Evolutionary conservation across 35 echinoderm and acorn worm genomes (phyloP).

Genomic region (Heliocidaris erythrogramma): DNA sequence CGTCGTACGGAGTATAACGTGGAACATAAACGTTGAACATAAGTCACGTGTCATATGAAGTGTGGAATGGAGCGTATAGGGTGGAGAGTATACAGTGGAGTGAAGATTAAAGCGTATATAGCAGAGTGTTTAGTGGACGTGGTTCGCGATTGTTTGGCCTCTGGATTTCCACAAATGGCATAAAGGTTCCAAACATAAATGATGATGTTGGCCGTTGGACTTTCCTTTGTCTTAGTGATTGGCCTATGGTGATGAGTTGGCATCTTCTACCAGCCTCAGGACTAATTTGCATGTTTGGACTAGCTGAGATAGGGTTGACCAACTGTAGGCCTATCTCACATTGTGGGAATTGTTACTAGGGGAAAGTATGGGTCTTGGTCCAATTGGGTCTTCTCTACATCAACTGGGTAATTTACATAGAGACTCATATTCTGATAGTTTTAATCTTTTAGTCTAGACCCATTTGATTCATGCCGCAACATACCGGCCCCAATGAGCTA

Average conservation of each 20-base stretch:
- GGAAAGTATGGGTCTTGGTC: constrained; percentile 28
- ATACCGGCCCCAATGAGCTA: too few species aligned
- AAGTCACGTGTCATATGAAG: background rate
- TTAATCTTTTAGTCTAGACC: background rate
- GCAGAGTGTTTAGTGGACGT: background rate
- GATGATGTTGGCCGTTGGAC: too few species aligned
- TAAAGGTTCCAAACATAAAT: too few species aligned
- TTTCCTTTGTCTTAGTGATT: too few species aligned
- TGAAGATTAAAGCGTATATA: background rate
- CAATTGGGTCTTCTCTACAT: constrained; percentile 7
- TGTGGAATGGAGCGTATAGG: constrained; percentile 8
- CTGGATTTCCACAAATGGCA: too few species aligned
- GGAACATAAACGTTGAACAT: background rate
- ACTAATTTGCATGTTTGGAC: constrained; percentile 38
- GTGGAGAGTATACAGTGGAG: background rate
- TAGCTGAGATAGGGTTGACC: constrained; percentile 2
- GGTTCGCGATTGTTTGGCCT: too few species aligned
- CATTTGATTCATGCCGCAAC: constrained; percentile 4
- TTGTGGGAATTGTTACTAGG: background rate
- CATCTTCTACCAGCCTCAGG: constrained; percentile 32
- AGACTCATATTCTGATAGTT: background rate
- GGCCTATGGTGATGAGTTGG: too few species aligned
- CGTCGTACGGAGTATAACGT: background rate
- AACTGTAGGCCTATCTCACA: constrained; percentile 37
- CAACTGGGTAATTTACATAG: too few species aligned